Base-by-base conservation (phyloP, 2,797 vertebrate species). In the Semotilus atromaculatus region DNA sequence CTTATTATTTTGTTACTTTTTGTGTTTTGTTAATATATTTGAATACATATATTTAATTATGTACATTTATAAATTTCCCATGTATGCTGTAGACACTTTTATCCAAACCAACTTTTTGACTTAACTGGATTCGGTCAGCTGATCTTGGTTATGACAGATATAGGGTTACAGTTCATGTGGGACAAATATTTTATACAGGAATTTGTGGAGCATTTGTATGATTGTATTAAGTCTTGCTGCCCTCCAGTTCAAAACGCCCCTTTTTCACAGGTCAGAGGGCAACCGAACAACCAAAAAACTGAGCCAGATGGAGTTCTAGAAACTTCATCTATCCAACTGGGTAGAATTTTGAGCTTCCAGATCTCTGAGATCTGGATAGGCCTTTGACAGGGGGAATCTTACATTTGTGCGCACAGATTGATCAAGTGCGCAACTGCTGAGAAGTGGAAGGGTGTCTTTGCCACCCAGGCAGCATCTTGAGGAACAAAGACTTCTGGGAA, bases 221-320 rank as follows among this genome's bases (percentile, higher is more conserved):
- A 11, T 18, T 53, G 36, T 60, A 76, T 38, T 76, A 23, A 38
- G 9, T 43, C 10, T 60, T 45, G 11, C 13, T 51, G 4, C 6
- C 51, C 19, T 72, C 6, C 9, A 26, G 9, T 45, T 60, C 8
- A 80, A 80, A 53, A 34, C 16, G 1, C 58, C 11, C 2, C 7
- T 51, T 86, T 45, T 53, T 53, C 23, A 80, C 55, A 76, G 60
- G 26, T 43, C 74, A 34, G 31, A 34, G 14, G 45, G 48, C 58
- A 48, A 58, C 31, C 11, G 18, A 43, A 36, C 58, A 83, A 55
- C 19, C 58, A 16, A 18, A 80, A 53, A 45, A 11, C 48, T 14
- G n/a, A 55, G 34, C 21, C 34, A 68, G 29, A 84, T 55, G 67
- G 68, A 70, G 45, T 29, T 77, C 29, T 77, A 82, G 40, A 62